Conservation (phyloP, 1,140 invertebrate species). For the Drosophila nikananu region DNA sequence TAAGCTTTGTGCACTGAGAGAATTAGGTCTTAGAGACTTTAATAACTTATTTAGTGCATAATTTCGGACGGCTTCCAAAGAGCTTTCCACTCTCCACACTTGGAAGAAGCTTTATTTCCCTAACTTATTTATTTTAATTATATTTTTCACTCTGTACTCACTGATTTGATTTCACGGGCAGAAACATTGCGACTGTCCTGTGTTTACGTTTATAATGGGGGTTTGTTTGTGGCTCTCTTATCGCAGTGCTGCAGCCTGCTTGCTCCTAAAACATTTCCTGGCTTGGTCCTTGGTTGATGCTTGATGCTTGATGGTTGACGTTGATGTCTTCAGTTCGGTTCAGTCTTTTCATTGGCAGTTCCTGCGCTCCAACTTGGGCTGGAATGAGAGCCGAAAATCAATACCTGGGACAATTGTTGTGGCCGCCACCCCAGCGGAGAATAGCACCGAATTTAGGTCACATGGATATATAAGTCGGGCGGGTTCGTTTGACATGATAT, state of each 20-base stretch:
- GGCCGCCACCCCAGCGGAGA: slow-evolving; percentile 16
- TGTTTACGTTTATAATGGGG: slow-evolving; percentile 23
- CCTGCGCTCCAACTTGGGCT: slow-evolving; percentile 52
- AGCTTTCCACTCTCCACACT: too few relatives aligned
- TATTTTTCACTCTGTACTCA: slow-evolving; percentile 62
- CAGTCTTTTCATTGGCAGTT: slow-evolving; percentile 79
- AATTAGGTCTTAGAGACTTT: neutral
- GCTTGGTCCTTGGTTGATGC: slow-evolving; percentile 51
- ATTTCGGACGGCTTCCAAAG: neutral
- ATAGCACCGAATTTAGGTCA: slow-evolving; percentile 61
- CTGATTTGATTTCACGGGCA: slow-evolving; percentile 84
- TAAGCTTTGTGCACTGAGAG: slow-evolving; percentile 34
- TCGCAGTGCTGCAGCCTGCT: slow-evolving; percentile 43
- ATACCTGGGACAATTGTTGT: slow-evolving; percentile 72
- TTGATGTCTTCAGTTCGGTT: slow-evolving; percentile 40
- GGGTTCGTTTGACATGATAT: slow-evolving; percentile 61
- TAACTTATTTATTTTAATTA: neutral
- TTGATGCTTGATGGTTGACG: slow-evolving; percentile 9
- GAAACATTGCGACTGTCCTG: slow-evolving; percentile 67
- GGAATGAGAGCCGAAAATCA: slow-evolving; percentile 71
- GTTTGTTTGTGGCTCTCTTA: slow-evolving; percentile 32
- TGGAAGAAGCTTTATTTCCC: fast-evolving
- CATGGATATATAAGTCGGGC: slow-evolving; percentile 4
- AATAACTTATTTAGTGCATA: too few relatives aligned
- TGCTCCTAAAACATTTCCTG: slow-evolving; percentile 60